Conservation (phyloP, 2,113 vertebrate species). For the Serilophus lunatus region DNA sequence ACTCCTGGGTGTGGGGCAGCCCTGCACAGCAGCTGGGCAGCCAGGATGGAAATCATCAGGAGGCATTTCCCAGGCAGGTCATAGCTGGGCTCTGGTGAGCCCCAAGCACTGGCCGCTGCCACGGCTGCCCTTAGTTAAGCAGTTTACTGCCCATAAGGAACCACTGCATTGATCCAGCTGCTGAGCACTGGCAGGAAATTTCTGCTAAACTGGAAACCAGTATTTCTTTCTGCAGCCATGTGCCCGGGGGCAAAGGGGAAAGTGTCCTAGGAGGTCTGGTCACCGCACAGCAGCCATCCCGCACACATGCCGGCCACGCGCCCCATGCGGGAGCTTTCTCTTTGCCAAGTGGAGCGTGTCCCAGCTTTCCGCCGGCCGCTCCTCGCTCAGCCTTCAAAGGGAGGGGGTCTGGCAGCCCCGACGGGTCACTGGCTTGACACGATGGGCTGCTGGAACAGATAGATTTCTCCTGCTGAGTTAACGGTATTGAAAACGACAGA, state of each 20-base stretch:
- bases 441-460: not conserved
- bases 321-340: not conserved
- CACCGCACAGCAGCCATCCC: fast-evolving
- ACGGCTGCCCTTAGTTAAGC: not conserved
- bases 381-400: not conserved
- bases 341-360: not conserved
- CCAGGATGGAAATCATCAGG: not conserved
- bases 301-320: not conserved
- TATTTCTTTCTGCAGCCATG: not conserved
- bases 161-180: not conserved
- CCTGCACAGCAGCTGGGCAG: fast-evolving
- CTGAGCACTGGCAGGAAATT: not conserved
- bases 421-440: not conserved
- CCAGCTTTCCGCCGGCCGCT: not conserved
- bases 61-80: no score
- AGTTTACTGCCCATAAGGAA: not conserved
- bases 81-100: not conserved
- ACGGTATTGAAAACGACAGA: not conserved
- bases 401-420: not conserved
- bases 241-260: not conserved
- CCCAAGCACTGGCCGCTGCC: not conserved
- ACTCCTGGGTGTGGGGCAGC: not conserved
- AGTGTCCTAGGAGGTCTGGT: not conserved
- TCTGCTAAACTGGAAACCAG: not conserved
- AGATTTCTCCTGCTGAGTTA: not conserved